These are phyloP conservation scores for Leptodactylus fuscus DNA, from an alignment of 2,113 vertebrate species.

Conservation along the genomic window DNA sequence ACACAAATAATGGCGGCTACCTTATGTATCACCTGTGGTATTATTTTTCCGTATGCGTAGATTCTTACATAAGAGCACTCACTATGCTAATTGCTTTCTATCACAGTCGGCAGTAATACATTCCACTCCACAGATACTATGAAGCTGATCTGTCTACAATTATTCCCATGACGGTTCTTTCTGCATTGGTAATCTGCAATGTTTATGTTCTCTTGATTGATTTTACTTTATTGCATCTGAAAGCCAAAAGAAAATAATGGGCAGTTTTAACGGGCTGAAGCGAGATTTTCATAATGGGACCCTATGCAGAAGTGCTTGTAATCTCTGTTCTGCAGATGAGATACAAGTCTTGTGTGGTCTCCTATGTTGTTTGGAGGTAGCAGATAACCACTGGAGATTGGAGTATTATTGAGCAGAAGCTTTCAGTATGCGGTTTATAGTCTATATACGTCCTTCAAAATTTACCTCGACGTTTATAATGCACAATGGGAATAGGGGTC, in stretches of 20 bases:
- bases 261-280: not conserved
- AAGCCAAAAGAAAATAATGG: constrained; percentile 9
- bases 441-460: too few relatives aligned
- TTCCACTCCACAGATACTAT: not conserved
- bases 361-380: not conserved
- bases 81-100: not conserved
- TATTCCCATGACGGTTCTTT: constrained; percentile 12
- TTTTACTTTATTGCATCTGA: not conserved
- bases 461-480: too few relatives aligned
- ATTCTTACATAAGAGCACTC: not conserved
- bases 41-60: not conserved
- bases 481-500: not conserved
- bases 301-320: not conserved
- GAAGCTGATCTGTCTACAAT: not conserved
- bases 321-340: not conserved
- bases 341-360: not conserved
- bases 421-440: not conserved
- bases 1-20: not conserved
- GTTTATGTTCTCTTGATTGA: constrained; percentile 8
- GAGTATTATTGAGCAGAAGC: not conserved
- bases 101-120: not conserved
- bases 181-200: constrained; percentile 16
- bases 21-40: not conserved
- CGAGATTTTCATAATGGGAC: not conserved
- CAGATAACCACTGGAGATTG: not conserved